phyloP scores from a whole-genome alignment of 2,113 vertebrate genomes.

The Apodemus sylvaticus region DNA sequence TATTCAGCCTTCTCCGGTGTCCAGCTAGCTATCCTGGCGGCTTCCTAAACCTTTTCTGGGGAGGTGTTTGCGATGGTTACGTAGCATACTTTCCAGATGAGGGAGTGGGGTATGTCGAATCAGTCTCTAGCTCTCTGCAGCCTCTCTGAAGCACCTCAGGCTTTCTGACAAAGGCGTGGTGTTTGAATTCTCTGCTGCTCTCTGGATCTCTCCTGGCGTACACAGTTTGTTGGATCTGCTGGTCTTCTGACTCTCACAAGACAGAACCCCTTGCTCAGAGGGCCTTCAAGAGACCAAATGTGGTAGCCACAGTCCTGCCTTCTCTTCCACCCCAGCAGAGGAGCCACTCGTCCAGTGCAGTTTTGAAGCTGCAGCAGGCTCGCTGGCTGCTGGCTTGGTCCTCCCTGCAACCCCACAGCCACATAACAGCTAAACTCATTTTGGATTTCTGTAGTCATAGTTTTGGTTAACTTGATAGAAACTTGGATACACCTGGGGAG shows the following conservation, averaged over 20 bases:
- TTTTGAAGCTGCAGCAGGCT: no score
- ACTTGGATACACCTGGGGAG: background rate
- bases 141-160: background rate
- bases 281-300: background rate
- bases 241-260: background rate
- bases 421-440: background rate
- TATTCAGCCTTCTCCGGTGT: background rate
- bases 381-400: background rate
- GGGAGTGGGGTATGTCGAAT: background rate
- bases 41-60: background rate
- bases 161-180: background rate
- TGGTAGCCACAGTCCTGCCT: background rate
- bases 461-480: background rate
- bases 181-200: background rate
- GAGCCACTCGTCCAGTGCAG: background rate
- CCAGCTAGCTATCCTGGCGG: background rate
- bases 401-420: background rate
- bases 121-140: background rate
- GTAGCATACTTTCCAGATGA: background rate
- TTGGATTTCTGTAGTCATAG: background rate
- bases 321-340: background rate
- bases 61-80: background rate
- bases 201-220: background rate
- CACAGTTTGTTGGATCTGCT: background rate
- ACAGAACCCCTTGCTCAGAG: background rate